A percentile compares a stretch with the other conserved stretches of the same genome.
Conservation (phyloP, 2,113 vertebrate species). For the Perccottus glenii region DNA sequence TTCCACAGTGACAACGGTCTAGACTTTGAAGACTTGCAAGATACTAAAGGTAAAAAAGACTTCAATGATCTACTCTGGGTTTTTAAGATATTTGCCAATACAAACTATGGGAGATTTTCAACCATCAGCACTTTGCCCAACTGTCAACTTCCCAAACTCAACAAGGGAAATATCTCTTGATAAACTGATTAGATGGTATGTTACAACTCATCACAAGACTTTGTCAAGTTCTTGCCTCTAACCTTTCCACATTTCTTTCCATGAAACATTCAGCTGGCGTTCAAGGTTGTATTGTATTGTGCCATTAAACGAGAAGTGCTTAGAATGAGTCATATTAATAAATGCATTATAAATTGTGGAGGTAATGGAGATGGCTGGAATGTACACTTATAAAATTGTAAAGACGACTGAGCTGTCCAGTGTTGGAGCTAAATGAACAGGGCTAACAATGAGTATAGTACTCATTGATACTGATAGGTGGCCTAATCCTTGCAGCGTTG, state of each 20-base stretch:
- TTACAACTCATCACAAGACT: too few species aligned
- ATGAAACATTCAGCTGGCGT: too few species aligned
- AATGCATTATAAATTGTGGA: background rate
- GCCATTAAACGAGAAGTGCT: slow-evolving; percentile 8
- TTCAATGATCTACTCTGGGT: background rate
- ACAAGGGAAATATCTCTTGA: too few species aligned
- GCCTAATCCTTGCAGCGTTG: background rate
- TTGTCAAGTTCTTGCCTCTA: background rate
- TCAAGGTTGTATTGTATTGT: too few species aligned
- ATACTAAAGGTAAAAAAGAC: too few species aligned
- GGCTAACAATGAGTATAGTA: background rate
- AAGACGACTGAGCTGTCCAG: slow-evolving; percentile 20
- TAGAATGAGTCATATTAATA: background rate
- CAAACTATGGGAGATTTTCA: background rate
- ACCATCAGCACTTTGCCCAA: background rate
- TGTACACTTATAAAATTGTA: slow-evolving; percentile 6
- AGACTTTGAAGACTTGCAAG: too few species aligned
- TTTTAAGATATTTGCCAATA: background rate
- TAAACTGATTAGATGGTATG: too few species aligned
- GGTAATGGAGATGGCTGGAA: slow-evolving; percentile 20
- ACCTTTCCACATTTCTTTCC: too few species aligned
- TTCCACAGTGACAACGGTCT: background rate
- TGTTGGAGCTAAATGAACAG: background rate
- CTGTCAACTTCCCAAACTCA: background rate
- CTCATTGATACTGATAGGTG: background rate